Evolutionary conservation across 2,888 invertebrate species (phyloP), one percentile per base, ranked within the genome.

Genomic region (Pandemis heparana): DNA sequence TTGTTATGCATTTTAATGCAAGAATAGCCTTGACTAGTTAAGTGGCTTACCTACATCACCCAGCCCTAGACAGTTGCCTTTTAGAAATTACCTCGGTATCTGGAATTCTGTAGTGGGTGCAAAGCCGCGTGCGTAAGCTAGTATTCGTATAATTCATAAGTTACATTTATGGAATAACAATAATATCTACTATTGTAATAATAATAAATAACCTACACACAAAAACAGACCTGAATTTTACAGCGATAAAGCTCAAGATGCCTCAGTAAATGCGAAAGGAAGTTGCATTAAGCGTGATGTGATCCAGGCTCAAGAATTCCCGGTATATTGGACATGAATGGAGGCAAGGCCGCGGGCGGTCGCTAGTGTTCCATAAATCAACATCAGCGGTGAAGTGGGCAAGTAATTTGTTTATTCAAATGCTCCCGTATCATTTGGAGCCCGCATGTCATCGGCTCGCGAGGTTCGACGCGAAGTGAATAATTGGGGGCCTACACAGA

Each of bases 351-450:
- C 74, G 74, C 70, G 64, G 73, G 69, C 63, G 73, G 59, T 69
- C 43, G 69, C 51, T 67, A 60, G 74, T 75, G 76, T 76, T 75
- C 79, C 80, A 85, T 85, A 86, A 85, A 86, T 87, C 85, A 81
- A 80, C 79, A 76, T 82, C 81, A 81, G 67, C 56, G 10, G 62
- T 66, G 71, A 79, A 83, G 79, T 80, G 80, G 79, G 82, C 79
- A 84, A 86, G 82, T 84, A 83, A 86, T 86, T 86, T 87, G 86
- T 87, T 83, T 86, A 85, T 84, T 84, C 83, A 80, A 80, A 78
- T 74, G 75, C 66, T 70, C 83, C 83, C 83, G 86, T 83, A 86
- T 84, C 83, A 83, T 83, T 87, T 83, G 85, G 74, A 78, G 81
- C 85, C 85, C 85, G 85, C 82, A 85, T 85, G 82, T 81, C 84